Base-by-base conservation (phyloP, 30 jellyfish, hydroid and myxozoan genomes). In the Cassiopea andromeda region DNA sequence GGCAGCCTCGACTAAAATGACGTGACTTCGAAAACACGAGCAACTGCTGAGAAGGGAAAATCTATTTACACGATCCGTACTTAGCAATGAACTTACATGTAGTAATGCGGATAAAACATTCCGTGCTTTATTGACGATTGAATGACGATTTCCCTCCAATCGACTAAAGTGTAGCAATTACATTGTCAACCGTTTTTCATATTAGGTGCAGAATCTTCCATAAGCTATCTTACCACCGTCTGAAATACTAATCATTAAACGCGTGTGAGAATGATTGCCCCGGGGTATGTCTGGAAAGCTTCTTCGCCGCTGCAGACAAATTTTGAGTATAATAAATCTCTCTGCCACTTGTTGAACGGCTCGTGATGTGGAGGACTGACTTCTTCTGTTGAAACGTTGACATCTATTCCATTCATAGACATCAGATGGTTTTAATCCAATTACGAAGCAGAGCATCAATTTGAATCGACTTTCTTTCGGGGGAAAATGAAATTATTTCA, bases 11-110 rank as follows among this genome's bases (percentile, higher is more conserved):
- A 7, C 8, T 58, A 58, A 70, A 54, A 70, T 70, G 50, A 70
- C 79, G 79, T 70, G 79, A 43, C 79, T 70, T 8, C 49, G 54
- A 70, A 50, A 70, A 70, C n/a, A 70, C 54, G 79, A 43, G 54
- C 5, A 70, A 12, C 79, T 18, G 79, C 27, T 70, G 1, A 70
- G 50, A 43, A 70, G 79, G 79, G 27, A 70, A 70, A 70, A 12
- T 2, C 17, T 70, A 27, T 15, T 27, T 70, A 19, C 12, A 54
- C 64, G 64, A 54, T 54, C 64, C 64, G 7, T 54, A 3, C 64
- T 54, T 54, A 54, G 64, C 64, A 54, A 54, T 54, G 64, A 54
- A 54, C 64, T 54, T 54, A 54, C 64, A 54, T 10, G 3, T 3
- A 70, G 79, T 70, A 70, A 12, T 70, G 79, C 54, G 79, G 50